phyloP scores from a whole-genome alignment of 2,113 vertebrate species.

The Pollimyrus isidori region DNA sequence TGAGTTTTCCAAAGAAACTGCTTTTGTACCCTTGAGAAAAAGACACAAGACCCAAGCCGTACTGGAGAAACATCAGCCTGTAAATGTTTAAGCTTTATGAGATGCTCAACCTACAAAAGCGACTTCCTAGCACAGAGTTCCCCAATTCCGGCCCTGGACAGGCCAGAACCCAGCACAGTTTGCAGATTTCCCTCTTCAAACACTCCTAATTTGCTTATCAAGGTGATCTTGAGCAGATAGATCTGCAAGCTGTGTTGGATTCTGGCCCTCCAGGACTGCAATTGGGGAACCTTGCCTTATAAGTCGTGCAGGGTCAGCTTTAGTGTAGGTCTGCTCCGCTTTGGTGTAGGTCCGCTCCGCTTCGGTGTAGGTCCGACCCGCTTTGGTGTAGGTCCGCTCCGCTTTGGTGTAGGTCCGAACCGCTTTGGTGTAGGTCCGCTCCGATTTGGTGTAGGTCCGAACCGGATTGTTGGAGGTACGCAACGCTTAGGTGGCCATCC shows the following conservation, averaged over 20 bases:
- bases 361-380: not conserved
- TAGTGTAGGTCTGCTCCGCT: not conserved
- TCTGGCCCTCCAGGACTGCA: not conserved
- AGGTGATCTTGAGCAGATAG: not conserved
- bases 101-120: not conserved
- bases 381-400: not conserved
- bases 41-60: not conserved
- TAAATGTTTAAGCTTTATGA: slow-evolving; percentile 6
- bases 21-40: not conserved
- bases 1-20: not conserved
- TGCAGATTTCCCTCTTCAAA: not conserved
- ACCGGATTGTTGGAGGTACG: too few species aligned
- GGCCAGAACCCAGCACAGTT: not conserved
- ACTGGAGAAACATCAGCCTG: not conserved
- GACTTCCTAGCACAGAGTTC: not conserved
- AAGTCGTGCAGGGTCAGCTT: not conserved
- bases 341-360: not conserved
- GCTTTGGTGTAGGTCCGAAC: not conserved
- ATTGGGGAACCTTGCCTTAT: not conserved
- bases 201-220: not conserved
- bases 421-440: not conserved
- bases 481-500: not conserved
- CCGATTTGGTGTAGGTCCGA: not conserved
- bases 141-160: not conserved
- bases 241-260: not conserved